A percentile compares a stretch with the other conserved stretches of the same genome.
phyloP scores from a whole-genome alignment of 1,140 invertebrate genomes.

The Dinothrombium tinctorium region DNA sequence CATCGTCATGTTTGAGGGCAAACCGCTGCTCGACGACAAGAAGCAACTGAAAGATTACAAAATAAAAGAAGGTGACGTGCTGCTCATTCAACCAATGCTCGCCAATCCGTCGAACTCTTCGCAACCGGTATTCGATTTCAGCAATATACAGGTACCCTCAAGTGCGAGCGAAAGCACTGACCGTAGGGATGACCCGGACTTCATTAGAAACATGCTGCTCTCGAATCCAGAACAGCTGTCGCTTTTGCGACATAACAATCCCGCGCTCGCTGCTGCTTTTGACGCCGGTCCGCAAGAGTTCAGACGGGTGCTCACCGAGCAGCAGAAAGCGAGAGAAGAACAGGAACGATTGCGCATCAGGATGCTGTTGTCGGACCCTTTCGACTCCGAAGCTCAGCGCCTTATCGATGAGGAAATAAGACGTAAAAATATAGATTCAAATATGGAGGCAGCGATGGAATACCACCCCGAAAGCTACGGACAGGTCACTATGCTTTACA shows the following conservation, averaged over 20 bases:
- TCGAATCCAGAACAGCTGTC: conserved; percentile 77
- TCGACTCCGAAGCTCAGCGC: conserved; percentile 76
- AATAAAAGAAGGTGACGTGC: conserved; percentile 61
- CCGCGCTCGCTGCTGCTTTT: conserved; percentile 65
- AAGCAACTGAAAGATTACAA: conserved; percentile 47
- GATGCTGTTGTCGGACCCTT: conserved; percentile 78
- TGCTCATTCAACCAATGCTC: conserved; percentile 44
- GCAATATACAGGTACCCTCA: conserved; percentile 48
- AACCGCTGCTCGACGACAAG: conserved; percentile 54
- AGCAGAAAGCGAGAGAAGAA: conserved; percentile 47
- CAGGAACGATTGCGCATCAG: conserved; percentile 52
- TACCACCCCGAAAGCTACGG: conserved; percentile 94
- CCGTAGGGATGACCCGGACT: conserved; percentile 64
- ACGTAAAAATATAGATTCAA: conserved; percentile 37
- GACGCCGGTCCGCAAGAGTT: conserved; percentile 58
- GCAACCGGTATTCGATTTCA: conserved; percentile 47
- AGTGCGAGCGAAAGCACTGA: background rate
- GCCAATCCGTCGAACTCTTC: conserved; percentile 1
- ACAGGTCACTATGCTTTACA: conserved; percentile 89
- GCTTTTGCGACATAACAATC: conserved; percentile 77
- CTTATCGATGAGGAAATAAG: conserved; percentile 85
- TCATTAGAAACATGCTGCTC: conserved; percentile 64
- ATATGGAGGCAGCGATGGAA: conserved; percentile 96
- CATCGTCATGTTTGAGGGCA: conserved; percentile 58
- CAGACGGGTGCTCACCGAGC: conserved; percentile 45